phyloP scores from a whole-genome alignment of 2,888 invertebrate species.

The Crepidodera aurea region DNA sequence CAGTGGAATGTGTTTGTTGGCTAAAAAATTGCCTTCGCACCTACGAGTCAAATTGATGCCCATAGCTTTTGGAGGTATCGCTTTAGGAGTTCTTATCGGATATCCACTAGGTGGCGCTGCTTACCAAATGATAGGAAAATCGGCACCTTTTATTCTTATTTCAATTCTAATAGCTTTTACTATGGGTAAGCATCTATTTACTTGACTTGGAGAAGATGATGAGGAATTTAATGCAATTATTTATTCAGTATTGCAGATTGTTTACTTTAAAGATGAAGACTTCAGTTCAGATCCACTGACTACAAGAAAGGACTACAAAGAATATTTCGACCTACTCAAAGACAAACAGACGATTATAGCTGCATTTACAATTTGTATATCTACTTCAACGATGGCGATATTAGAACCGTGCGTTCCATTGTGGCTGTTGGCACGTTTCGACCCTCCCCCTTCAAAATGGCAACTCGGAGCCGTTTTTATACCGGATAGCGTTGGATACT shows the following conservation, averaged over 20 bases:
- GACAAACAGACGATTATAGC: slow-evolving; percentile 72
- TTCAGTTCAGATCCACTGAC: slow-evolving; percentile 27
- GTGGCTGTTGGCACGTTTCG: slow-evolving; percentile 76
- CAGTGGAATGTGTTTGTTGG: slow-evolving; percentile 83
- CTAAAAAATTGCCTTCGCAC: slow-evolving; percentile 67
- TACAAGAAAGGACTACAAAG: slow-evolving; percentile 45
- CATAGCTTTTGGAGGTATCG: slow-evolving; percentile 80
- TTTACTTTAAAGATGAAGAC: slow-evolving; percentile 42
- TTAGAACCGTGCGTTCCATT: slow-evolving; percentile 84
- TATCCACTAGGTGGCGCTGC: slow-evolving; percentile 83
- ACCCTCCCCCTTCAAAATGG: slow-evolving; percentile 75
- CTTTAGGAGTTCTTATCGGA: slow-evolving; percentile 80
- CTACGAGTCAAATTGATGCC: slow-evolving; percentile 78
- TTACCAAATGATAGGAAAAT: slow-evolving; percentile 79
- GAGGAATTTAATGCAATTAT: background rate
- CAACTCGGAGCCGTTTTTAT: slow-evolving; percentile 84
- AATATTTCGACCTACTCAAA: slow-evolving; percentile 67
- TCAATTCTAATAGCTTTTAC: slow-evolving; percentile 67
- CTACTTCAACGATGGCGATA: slow-evolving; percentile 83
- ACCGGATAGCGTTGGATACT: slow-evolving; percentile 85
- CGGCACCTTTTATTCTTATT: slow-evolving; percentile 77
- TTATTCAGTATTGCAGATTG: slow-evolving; percentile 46
- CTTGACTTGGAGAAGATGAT: background rate
- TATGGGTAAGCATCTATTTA: slow-evolving; percentile 57
- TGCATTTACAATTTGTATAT: slow-evolving; percentile 76